Base-by-base conservation (phyloP, 1,140 invertebrate species). In the Drosophila rufa region DNA sequence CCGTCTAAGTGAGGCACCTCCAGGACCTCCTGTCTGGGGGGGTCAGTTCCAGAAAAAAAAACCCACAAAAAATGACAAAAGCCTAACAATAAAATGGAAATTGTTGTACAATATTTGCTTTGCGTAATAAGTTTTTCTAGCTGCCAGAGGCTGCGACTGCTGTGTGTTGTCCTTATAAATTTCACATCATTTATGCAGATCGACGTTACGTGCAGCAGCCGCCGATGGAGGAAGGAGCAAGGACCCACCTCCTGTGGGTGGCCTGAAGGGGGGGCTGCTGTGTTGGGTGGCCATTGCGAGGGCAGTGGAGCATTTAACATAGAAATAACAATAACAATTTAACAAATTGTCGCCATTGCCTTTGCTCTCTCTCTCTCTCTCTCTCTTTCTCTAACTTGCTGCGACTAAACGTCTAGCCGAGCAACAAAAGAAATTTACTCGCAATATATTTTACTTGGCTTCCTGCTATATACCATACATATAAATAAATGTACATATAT, bases 271-370 rank as follows among this genome's bases (percentile, higher is more conserved):
- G 27, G 46, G 27, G 6, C 11, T 22, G 36, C 55, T 30, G 46
- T 5, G n/a, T 25, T 36, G 47, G 43, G 33, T 25, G 48, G 51
- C 68, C 85, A 80, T 89, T 86, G 71, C 75, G 80, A 56, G 84
- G 84, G 85, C 84, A 87, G 84, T 81, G 45, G 66, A 84, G 85
- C 84, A 84, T 90, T 90, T 90, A 90, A 85, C 85, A 90, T 90
- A 90, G 85, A 90, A 90, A 90, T 90, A 90, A 90, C 81, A 90
- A 90, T 90, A 90, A 90, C 85, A 90, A 90, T 90, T 90, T 90
- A 90, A 90, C 81, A 90, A 90, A 90, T 90, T 90, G 85, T 90
- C 85, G 85, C 85, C 85, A 85, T 59, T 76, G 71, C 65, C 60
- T 61, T 48, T 5, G 51, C 46, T 25, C n/a, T 36, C 15, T 33